Base-by-base conservation (phyloP, 2,888 invertebrate species). In the Rhagophthalmus giganteus region DNA sequence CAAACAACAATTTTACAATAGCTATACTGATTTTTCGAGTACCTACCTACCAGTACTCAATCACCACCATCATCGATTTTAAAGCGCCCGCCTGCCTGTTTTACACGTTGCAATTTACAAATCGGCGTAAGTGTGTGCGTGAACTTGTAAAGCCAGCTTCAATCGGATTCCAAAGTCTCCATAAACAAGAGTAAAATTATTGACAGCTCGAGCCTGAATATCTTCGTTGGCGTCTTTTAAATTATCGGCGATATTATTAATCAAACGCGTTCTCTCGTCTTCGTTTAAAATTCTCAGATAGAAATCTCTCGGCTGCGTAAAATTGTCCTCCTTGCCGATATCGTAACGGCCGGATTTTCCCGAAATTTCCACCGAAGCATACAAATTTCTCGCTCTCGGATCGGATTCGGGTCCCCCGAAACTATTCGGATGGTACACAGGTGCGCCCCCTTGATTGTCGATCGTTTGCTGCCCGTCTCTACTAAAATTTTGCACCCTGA, bases 351-450 rank as follows among this genome's bases (percentile, higher is more conserved):
- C 83, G 2, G 91, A 85, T 67, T 93, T 90, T 0, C 93, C 95
- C 35, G 77, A 74, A 0, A 85, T 64, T 8, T 75, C 74, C 67
- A 83, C 83, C 35, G 79, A 77, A 0, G 84, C 81, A 27, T 80
- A 75, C 33, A 86, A 65, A 31, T 79, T 78, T 53, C 79, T 79
- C 0, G 86, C 87, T 2, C 84, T 78, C 0, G 82, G 80, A 63
- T 84, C 83, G 53, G 83, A 82, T 59, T 86, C 83, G 0, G 96
- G 95, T 0, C 97, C 97, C 45, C 83, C 80, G 77, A 96, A 98
- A 57, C 94, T 95, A 78, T 98, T 98, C 0, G 98, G 98, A 78
- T 84, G 94, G 73, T 98, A 98, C 76, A 96, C 97, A 2, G 97
- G 97, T 1, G 90, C 87, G n/a, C 89, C 91, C 2, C 84, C 86